Evolutionary conservation across 2,888 invertebrate species (phyloP).

Genomic region (Gasteruption jaculator): DNA sequence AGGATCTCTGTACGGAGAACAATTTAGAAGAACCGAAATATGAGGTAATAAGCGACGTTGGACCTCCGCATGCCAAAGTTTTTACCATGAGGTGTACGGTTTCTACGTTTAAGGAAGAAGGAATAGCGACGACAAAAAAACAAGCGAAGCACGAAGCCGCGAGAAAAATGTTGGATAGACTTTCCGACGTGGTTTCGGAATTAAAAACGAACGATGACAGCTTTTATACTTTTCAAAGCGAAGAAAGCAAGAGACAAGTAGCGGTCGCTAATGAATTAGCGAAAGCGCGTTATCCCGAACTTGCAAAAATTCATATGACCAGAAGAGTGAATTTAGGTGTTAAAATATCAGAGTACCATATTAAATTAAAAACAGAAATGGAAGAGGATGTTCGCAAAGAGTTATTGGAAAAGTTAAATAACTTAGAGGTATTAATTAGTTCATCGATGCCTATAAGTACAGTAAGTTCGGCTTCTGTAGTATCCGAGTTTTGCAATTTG

Average conservation of each 20-base stretch:
- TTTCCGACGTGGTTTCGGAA: slow-evolving; percentile 30
- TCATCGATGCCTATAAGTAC: too few species aligned
- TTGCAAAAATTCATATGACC: slow-evolving; percentile 19
- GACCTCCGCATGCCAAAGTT: slow-evolving; percentile 63
- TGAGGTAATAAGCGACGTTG: slow-evolving; percentile 59
- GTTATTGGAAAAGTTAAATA: slow-evolving; percentile 22
- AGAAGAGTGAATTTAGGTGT: slow-evolving; percentile 40
- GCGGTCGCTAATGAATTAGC: slow-evolving; percentile 17
- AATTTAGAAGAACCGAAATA: slow-evolving; percentile 57
- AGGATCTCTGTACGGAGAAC: slow-evolving; percentile 44
- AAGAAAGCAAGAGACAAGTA: slow-evolving; percentile 11
- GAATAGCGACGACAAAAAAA: slow-evolving; percentile 62
- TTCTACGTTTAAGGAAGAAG: slow-evolving; percentile 55
- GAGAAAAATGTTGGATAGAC: slow-evolving; percentile 43
- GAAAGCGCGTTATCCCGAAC: slow-evolving; percentile 18
- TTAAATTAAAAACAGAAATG: slow-evolving; percentile 25
- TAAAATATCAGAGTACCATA: slow-evolving; percentile 36
- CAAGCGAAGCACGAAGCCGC: slow-evolving; percentile 64
- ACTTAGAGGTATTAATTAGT: too few species aligned
- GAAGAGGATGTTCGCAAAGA: slow-evolving; percentile 21
- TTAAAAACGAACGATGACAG: not conserved
- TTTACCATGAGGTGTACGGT: slow-evolving; percentile 61
- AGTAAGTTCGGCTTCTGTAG: too few species aligned
- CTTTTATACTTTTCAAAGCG: not conserved
- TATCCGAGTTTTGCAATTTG: too few species aligned